Percentiles rank a stretch among this genome's conserved stretches.
These are phyloP conservation scores for Pyrgus malvae DNA, from an alignment of 2,888 invertebrate genomes.

Conservation along the genomic window DNA sequence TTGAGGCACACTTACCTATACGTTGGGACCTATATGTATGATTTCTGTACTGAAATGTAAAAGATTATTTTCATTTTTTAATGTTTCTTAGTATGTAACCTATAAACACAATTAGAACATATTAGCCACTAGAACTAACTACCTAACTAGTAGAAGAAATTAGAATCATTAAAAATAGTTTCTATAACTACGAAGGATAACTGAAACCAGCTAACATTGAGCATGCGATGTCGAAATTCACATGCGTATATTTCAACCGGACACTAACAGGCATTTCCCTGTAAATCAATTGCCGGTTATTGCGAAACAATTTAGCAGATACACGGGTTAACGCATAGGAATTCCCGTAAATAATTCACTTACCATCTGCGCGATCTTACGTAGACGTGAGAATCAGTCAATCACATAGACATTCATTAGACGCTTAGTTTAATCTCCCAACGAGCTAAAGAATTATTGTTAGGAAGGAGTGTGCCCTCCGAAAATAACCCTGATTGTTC, in stretches of 20 bases:
- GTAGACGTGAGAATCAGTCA: conserved; percentile 53
- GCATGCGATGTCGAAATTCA: conserved; percentile 4
- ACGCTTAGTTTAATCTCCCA: conserved; percentile 60
- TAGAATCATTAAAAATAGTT: no score
- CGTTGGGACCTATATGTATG: no score
- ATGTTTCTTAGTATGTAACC: no score
- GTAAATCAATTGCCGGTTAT: conserved; percentile 21
- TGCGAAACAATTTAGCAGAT: conserved; percentile 7
- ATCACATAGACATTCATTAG: conserved; percentile 69
- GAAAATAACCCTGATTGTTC: conserved; percentile 66
- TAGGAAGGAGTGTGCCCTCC: conserved; percentile 49
- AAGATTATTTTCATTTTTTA: no score
- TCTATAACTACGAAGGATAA: not conserved
- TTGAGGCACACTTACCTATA: no score
- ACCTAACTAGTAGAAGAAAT: no score
- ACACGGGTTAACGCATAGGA: conserved; percentile 5
- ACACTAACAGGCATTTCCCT: conserved; percentile 4
- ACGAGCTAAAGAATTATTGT: conserved; percentile 54
- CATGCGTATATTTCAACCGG: conserved; percentile 14
- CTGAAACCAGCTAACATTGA: not conserved
- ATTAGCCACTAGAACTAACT: no score
- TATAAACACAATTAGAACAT: no score
- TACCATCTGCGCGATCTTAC: conserved; percentile 36
- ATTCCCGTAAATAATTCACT: conserved; percentile 15
- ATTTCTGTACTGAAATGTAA: no score